phyloP scores from a whole-genome alignment of 1,140 invertebrate genomes.

The Dysdera silvatica region DNA sequence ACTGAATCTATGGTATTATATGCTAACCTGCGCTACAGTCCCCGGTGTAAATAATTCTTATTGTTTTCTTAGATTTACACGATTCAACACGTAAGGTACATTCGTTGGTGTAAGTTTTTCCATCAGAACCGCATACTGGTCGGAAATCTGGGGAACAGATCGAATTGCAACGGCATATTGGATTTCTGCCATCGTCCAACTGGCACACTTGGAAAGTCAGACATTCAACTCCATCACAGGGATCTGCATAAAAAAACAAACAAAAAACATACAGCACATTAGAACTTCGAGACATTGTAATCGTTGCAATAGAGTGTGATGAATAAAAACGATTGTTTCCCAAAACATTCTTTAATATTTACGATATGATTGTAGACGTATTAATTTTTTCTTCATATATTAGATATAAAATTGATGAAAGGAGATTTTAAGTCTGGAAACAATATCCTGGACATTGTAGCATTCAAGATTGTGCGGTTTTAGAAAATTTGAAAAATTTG shows the following conservation, averaged over 20 bases:
- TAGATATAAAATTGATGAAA: neutral
- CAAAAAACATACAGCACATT: neutral
- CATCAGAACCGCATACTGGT: slow-evolving; percentile 69
- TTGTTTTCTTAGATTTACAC: slow-evolving; percentile 59
- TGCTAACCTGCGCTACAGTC: too few relatives aligned
- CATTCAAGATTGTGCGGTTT: too few relatives aligned
- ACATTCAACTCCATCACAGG: slow-evolving; percentile 65
- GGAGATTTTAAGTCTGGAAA: neutral
- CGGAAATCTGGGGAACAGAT: slow-evolving; percentile 67
- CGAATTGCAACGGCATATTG: slow-evolving; percentile 68
- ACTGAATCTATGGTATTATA: too few relatives aligned
- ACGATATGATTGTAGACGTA: too few relatives aligned
- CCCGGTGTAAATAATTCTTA: slow-evolving; percentile 68
- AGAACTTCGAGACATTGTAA: neutral
- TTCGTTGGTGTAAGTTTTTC: slow-evolving; percentile 76
- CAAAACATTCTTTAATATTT: too few relatives aligned
- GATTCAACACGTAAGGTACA: slow-evolving; percentile 67
- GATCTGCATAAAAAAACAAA: slow-evolving; percentile 54
- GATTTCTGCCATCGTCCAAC: slow-evolving; percentile 62
- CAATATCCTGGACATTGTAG: too few relatives aligned
- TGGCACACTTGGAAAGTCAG: slow-evolving; percentile 71
- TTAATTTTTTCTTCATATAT: too few relatives aligned
- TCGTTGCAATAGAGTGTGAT: neutral
- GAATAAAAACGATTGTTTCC: neutral
- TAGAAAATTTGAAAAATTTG: too few relatives aligned